Conservation (phyloP, 92 coral and sea anemone species). For the Metridium senile region DNA sequence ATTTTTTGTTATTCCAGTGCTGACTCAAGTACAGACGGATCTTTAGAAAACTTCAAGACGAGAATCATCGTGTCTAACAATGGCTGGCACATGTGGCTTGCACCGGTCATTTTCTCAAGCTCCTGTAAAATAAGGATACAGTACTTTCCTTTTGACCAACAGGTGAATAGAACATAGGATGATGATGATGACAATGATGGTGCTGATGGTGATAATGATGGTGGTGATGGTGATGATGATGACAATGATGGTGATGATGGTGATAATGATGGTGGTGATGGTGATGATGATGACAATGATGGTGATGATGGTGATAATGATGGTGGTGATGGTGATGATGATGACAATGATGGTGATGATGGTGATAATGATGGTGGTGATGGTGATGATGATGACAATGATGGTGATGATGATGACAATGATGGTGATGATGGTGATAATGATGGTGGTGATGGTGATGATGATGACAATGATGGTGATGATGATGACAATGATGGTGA, state of each 20-base stretch:
- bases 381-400: not conserved
- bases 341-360: not conserved
- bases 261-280: not conserved
- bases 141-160: conserved; percentile 93
- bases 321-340: not conserved
- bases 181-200: not conserved
- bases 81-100: conserved; percentile 83
- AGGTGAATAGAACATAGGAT: conserved; percentile 43
- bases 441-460: not conserved
- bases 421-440: not conserved
- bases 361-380: not conserved
- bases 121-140: conserved; percentile 90
- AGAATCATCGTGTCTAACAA: conserved; percentile 67
- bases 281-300: not conserved
- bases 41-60: conserved; percentile 79
- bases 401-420: not conserved
- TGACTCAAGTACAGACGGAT: conserved; percentile 88
- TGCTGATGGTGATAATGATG: not conserved
- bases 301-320: not conserved
- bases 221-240: not conserved
- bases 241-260: not conserved
- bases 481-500: not conserved
- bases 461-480: not conserved
- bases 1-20: no score
- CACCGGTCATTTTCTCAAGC: conserved; percentile 83